Percentiles rank a stretch among this genome's conserved stretches.
Evolutionary conservation across 1,140 invertebrate species (phyloP).

Genomic region (Caenorhabditis inopinata): DNA sequence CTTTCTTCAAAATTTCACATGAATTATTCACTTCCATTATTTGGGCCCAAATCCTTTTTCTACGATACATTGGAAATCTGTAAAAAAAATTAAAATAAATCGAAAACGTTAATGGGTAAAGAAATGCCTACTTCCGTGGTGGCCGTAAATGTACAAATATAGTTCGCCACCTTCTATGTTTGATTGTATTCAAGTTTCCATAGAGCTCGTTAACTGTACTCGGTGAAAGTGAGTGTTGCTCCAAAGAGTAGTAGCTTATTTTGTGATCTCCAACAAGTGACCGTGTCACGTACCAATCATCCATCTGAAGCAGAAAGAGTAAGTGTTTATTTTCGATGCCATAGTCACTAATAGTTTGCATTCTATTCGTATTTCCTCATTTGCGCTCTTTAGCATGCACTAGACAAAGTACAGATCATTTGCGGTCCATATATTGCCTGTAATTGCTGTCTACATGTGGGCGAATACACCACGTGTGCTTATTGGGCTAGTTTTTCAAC

Average conservation of each 20-base stretch:
- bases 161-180: neutral
- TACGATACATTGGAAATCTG: neutral
- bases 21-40: neutral
- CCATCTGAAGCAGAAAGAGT: slow-evolving; percentile 43
- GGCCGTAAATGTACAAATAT: neutral
- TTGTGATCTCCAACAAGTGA: slow-evolving; percentile 43
- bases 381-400: too few species aligned
- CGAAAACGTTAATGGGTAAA: too few species aligned
- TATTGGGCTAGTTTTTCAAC: too few species aligned
- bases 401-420: too few species aligned
- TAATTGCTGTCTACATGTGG: too few species aligned
- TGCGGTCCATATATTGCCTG: too few species aligned
- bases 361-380: too few species aligned
- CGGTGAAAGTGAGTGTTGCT: slow-evolving; percentile 38
- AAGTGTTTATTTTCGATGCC: too few species aligned
- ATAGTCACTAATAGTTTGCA: too few species aligned
- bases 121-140: neutral
- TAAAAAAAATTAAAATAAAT: neutral
- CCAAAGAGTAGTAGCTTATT: slow-evolving; percentile 50
- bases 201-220: neutral
- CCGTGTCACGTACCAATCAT: slow-evolving; percentile 53
- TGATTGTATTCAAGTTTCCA: neutral
- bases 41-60: neutral
- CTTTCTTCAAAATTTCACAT: neutral
- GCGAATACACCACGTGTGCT: too few species aligned